Conservation (phyloP, 2,888 invertebrate species). For the Platycheirus rosarum region DNA sequence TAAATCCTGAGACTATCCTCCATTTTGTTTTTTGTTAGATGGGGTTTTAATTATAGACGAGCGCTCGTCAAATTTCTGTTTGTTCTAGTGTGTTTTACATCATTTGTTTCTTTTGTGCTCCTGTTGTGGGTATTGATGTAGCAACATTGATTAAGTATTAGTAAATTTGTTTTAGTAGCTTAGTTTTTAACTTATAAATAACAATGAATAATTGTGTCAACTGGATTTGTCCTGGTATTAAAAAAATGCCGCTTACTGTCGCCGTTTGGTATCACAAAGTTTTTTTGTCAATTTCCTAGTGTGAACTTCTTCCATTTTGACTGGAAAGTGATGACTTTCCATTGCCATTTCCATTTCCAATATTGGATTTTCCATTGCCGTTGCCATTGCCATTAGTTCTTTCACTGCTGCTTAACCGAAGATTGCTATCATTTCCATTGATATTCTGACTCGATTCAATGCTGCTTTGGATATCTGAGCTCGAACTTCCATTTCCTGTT, state of each 20-base stretch:
- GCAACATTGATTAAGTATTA: constrained; percentile 56
- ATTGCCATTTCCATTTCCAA: constrained; percentile 30
- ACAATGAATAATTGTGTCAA: constrained; percentile 54
- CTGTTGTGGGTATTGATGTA: constrained; percentile 44
- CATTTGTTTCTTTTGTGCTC: constrained; percentile 49
- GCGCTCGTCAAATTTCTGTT: constrained; percentile 49
- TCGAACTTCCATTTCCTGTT: constrained; percentile 51
- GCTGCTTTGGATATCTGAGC: constrained; percentile 7
- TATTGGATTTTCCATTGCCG: constrained; percentile 10
- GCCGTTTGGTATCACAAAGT: constrained; percentile 16
- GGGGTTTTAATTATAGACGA: constrained; percentile 25
- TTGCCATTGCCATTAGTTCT: constrained; percentile 34
- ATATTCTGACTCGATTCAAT: constrained; percentile 16
- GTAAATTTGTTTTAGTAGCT: constrained; percentile 8
- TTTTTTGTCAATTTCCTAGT: not conserved
- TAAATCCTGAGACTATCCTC: constrained; percentile 5
- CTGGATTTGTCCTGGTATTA: constrained; percentile 53
- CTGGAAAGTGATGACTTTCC: constrained; percentile 31
- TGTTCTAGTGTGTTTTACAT: not conserved
- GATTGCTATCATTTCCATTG: constrained; percentile 45
- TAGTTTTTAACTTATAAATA: constrained; percentile 54
- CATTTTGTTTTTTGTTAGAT: constrained; percentile 13
- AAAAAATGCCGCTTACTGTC: constrained; percentile 49
- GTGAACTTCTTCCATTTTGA: constrained; percentile 42
- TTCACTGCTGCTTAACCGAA: constrained; percentile 14